Conservation (phyloP, 2,888 invertebrate genomes). For the Heteromurus nitidus region DNA sequence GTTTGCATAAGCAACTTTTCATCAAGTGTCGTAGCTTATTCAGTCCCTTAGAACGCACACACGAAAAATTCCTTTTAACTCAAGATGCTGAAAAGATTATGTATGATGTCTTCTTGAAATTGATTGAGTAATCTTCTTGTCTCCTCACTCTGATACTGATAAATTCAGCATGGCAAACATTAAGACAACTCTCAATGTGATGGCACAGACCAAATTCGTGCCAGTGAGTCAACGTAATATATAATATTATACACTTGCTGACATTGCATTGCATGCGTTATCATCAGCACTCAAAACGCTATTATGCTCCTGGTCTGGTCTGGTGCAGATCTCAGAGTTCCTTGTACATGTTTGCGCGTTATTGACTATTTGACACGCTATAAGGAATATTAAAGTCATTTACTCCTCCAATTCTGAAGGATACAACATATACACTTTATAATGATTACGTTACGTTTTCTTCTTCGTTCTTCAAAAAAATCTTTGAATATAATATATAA, state of each 20-base stretch:
- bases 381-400: background rate
- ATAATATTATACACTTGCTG: background rate
- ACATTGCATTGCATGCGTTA: background rate
- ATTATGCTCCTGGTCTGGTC: too few species aligned
- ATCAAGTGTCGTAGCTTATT: too few species aligned
- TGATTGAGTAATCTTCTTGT: slow-evolving; percentile 57
- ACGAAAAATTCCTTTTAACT: too few species aligned
- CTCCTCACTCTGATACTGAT: slow-evolving; percentile 41
- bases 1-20: too few species aligned
- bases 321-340: background rate
- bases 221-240: background rate
- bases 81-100: too few species aligned
- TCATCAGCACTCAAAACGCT: background rate
- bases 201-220: background rate
- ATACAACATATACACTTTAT: background rate
- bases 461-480: background rate
- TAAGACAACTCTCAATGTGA: background rate
- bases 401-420: background rate
- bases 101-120: slow-evolving; percentile 44
- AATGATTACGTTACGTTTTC: background rate
- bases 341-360: too few species aligned
- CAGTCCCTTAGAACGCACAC: too few species aligned
- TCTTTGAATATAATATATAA: background rate
- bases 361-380: background rate
- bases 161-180: slow-evolving; percentile 14